Base-by-base conservation (phyloP, 2,113 vertebrate species). In the Lasiurus cinereus region DNA sequence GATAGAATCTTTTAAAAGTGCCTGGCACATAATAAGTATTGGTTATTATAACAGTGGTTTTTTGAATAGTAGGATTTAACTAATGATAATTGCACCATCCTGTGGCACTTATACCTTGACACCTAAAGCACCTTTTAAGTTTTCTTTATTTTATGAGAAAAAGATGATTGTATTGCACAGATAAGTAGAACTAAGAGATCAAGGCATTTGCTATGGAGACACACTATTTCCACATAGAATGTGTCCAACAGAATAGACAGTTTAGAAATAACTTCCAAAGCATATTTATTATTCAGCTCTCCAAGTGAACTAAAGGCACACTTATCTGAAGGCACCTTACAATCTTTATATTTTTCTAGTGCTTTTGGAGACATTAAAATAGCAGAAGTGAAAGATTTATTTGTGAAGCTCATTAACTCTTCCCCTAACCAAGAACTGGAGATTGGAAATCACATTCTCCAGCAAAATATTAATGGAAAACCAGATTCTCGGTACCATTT, bases 361-460 rank as follows among this genome's bases (percentile, higher is more conserved):
- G 91, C 97, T 95, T 29, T 94, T 87, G 97, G 97, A 94, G 97
- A 98, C 66, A 66, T 96, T 66, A 95, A 97, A 97, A 98, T 98
- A 93, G 78, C 50, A 36, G 98, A 98, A 46, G 97, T 98, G 76
- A 91, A 59, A 0, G 94, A 94, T 56, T 69, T 88, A 79, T 98
- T 97, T 67, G 93, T 98, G 96, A 98, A 95, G 85, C 94, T 98
- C 14, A 3, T 89, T 59, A 98, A 98, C 82, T 84, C n/a, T 92
- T 98, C 92, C 6, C n/a, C 2, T 14, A 89, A 97, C 84, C 96
- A 95, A 97, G 98, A 98, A 88, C 73, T 98, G 54, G 89, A 66
- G 4, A 97, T 95, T 88, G 98, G 98, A 39, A 84, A 92, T 62
- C 90, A 95, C 43, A 84, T 94, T 16, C 97, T 98, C 39, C 98